phyloP scores from a whole-genome alignment of 2,113 vertebrate genomes.

The Ceuthmochares aereus region DNA sequence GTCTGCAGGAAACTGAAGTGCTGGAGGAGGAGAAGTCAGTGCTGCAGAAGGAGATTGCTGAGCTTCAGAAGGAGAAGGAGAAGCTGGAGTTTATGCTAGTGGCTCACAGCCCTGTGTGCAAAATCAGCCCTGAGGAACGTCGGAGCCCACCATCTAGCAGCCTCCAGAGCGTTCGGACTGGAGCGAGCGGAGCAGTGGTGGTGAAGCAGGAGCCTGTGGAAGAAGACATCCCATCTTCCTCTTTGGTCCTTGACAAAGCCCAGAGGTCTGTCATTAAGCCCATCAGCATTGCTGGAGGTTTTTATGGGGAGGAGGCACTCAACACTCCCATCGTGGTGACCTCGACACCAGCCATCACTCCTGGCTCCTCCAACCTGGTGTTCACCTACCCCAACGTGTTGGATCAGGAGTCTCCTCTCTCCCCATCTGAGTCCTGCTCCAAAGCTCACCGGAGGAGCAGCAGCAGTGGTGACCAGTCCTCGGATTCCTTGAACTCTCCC shows the following conservation, averaged over 20 bases:
- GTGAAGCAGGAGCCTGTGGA: conserved; percentile 95
- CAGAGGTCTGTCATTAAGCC: conserved; percentile 98
- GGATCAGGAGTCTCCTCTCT: conserved; percentile 94
- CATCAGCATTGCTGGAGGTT: conserved; percentile 90
- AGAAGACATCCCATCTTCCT: conserved; percentile 78
- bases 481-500: conserved; percentile 99
- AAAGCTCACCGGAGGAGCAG: conserved; percentile 99
- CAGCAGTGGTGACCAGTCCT: conserved; percentile 98
- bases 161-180: conserved; percentile 81
- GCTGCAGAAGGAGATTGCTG: conserved; percentile 96
- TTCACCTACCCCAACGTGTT: conserved; percentile 97
- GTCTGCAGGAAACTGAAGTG: conserved; percentile 92
- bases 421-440: conserved; percentile 96
- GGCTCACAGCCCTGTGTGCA: conserved; percentile 94
- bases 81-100: conserved; percentile 99
- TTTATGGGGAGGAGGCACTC: conserved; percentile 93
- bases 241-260: conserved; percentile 77
- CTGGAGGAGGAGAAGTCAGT: conserved; percentile 96
- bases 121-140: conserved; percentile 90
- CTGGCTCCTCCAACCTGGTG: conserved; percentile 92
- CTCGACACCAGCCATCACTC: conserved; percentile 93
- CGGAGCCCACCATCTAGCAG: conserved; percentile 77
- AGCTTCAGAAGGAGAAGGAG: conserved; percentile 97
- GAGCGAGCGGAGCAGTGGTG: conserved; percentile 73
- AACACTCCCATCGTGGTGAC: conserved; percentile 97